Percentiles rank a stretch among this genome's conserved stretches.
These are phyloP conservation scores for Apis florea DNA, from an alignment of 1,140 invertebrate genomes.

Conservation along the genomic window DNA sequence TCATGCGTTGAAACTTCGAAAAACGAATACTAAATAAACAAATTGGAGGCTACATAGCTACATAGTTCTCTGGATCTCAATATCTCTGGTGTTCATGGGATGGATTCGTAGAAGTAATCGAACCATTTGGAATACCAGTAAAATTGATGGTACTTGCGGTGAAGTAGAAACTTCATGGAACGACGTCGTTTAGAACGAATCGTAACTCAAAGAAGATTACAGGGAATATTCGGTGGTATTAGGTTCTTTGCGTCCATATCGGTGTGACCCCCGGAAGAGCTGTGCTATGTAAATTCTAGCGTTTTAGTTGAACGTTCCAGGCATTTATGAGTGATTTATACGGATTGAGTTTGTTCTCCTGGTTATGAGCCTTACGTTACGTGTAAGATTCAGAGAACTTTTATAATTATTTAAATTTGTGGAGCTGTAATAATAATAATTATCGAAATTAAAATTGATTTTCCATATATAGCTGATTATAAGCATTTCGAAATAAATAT, in stretches of 20 bases:
- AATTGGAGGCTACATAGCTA: background rate
- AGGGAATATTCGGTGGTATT: slow-evolving; percentile 15
- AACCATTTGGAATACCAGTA: background rate
- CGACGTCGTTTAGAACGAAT: slow-evolving; percentile 7
- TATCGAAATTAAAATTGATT: too few relatives aligned
- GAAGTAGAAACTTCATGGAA: slow-evolving; percentile 7
- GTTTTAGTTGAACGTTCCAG: background rate
- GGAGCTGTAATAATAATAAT: too few relatives aligned
- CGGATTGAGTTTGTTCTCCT: background rate
- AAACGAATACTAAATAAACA: slow-evolving; percentile 10
- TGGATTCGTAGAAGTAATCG: too few relatives aligned
- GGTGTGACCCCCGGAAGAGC: background rate
- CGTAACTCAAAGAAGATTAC: slow-evolving; percentile 8
- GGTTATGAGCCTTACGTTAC: background rate
- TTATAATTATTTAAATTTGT: too few relatives aligned
- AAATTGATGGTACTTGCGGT: slow-evolving; percentile 3
- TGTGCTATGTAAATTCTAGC: background rate
- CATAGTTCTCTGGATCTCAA: background rate
- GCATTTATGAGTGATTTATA: background rate
- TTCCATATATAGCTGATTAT: too few relatives aligned
- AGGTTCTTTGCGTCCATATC: background rate
- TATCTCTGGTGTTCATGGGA: too few relatives aligned
- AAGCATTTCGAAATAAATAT: too few relatives aligned
- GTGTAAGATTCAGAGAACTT: background rate
- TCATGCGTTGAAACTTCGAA: background rate